These are phyloP conservation scores for Leptopilina clavipes DNA, from an alignment of 1,140 invertebrate species.

Conservation along the genomic window DNA sequence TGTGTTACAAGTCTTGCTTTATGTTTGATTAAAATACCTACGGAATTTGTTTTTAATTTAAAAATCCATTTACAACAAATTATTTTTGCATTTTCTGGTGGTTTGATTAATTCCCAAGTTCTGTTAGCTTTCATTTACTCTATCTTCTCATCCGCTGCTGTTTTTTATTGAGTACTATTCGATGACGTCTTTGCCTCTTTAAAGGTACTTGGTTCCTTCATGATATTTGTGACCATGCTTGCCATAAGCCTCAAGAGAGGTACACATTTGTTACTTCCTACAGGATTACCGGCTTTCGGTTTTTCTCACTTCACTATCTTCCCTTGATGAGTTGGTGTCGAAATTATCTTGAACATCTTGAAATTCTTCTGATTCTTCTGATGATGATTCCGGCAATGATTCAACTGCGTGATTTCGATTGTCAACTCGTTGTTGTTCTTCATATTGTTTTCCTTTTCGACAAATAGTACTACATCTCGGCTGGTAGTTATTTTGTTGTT, in stretches of 20 bases:
- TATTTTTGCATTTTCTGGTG: conserved; percentile 54
- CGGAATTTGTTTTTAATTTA: conserved; percentile 49
- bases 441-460: background rate
- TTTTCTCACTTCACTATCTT: too few relatives aligned
- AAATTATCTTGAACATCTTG: too few relatives aligned
- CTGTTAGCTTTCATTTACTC: conserved; percentile 61
- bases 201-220: background rate
- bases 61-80: conserved; percentile 68
- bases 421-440: background rate
- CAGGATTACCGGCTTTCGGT: background rate
- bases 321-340: too few relatives aligned
- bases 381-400: background rate
- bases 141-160: conserved; percentile 59
- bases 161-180: background rate
- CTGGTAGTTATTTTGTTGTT: too few relatives aligned
- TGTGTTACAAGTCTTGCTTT: conserved; percentile 58
- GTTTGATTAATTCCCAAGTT: conserved; percentile 64
- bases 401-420: background rate
- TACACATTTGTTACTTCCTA: background rate
- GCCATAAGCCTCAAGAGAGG: background rate
- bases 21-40: conserved; percentile 18
- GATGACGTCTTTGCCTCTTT: conserved; percentile 12
- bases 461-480: too few relatives aligned
- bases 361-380: background rate
- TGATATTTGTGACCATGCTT: background rate